These are phyloP conservation scores for Malurus elegans DNA, from an alignment of 2,113 vertebrate genomes.

Conservation along the genomic window DNA sequence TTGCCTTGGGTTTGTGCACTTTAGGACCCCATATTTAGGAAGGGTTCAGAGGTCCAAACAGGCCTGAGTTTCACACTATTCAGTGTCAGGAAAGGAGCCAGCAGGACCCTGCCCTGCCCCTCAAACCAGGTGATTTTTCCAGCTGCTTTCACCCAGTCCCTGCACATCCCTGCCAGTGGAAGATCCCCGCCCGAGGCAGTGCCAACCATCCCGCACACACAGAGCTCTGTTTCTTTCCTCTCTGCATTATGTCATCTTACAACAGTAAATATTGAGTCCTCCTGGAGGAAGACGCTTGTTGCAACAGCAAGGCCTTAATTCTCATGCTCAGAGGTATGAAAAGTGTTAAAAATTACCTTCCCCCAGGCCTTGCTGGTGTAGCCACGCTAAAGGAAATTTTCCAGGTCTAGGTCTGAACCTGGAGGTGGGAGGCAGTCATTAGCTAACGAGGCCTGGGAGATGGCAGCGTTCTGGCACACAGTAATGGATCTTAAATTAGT, in stretches of 20 bases:
- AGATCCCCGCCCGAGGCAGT: background rate
- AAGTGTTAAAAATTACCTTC: background rate
- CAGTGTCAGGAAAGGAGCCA: background rate
- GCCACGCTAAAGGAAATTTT: fast-evolving
- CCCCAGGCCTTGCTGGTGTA: background rate
- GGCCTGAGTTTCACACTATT: background rate
- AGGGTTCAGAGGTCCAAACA: background rate
- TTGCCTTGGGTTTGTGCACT: constrained; percentile 12
- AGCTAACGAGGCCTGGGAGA: background rate
- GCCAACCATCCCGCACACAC: background rate
- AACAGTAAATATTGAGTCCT: background rate
- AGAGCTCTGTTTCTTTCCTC: background rate
- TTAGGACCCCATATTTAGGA: background rate
- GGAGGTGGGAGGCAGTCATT: background rate
- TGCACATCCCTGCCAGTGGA: background rate
- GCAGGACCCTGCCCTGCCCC: background rate
- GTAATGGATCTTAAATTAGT: background rate
- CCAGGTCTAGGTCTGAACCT: background rate
- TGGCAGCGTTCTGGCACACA: background rate
- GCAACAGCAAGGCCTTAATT: background rate
- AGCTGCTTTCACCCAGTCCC: background rate
- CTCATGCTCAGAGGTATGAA: fast-evolving
- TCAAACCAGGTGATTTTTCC: background rate
- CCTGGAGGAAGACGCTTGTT: background rate
- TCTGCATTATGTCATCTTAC: background rate